These are phyloP conservation scores for Macrophya alboannulata DNA, from an alignment of 2,888 invertebrate species.

Conservation along the genomic window DNA sequence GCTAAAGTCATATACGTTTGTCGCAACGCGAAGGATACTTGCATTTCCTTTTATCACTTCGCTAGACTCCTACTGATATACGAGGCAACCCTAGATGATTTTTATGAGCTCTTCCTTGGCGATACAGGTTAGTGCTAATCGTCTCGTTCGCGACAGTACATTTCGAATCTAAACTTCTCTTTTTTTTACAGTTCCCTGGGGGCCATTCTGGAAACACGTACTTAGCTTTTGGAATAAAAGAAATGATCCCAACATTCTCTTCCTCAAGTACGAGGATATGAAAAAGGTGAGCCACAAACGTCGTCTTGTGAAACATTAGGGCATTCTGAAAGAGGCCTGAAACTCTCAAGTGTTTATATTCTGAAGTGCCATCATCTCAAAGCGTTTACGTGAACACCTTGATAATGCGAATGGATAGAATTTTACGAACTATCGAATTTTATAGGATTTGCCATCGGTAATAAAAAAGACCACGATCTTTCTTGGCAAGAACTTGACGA, in stretches of 20 bases:
- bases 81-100: slow-evolving; percentile 82
- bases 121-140: slow-evolving; percentile 81
- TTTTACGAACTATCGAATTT: not conserved
- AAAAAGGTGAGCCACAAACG: slow-evolving; percentile 66
- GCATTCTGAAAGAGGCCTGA: too few species aligned
- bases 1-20: slow-evolving; percentile 86
- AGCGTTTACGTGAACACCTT: too few species aligned
- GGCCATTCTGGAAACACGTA: slow-evolving; percentile 72
- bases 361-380: too few species aligned
- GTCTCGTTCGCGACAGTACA: not conserved
- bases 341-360: too few species aligned
- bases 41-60: slow-evolving; percentile 87
- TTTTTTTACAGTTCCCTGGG: slow-evolving; percentile 65
- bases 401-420: too few species aligned
- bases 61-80: slow-evolving; percentile 83
- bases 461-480: not conserved
- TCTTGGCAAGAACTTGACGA: not conserved
- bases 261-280: slow-evolving; percentile 74
- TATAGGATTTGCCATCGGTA: not conserved
- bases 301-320: too few species aligned
- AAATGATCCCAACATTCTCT: slow-evolving; percentile 67
- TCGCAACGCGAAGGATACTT: slow-evolving; percentile 88
- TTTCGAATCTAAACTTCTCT: not conserved
- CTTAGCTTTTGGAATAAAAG: slow-evolving; percentile 68
- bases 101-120: slow-evolving; percentile 84